A percentile compares a stretch with the other conserved stretches of the same genome.
Evolutionary conservation across 2,888 invertebrate species (phyloP).

Genomic region (Meloe dianella): DNA sequence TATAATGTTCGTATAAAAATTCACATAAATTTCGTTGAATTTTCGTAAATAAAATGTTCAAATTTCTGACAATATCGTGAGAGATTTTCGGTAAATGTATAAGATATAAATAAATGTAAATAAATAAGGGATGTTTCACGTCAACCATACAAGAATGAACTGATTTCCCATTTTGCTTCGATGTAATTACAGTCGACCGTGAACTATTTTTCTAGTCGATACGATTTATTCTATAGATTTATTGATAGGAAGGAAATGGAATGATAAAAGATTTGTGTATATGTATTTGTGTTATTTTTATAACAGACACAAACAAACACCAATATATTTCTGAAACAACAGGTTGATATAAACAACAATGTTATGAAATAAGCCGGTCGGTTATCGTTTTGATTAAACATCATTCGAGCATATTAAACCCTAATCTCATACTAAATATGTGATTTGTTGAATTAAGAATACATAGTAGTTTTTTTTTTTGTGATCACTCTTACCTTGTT

Average conservation of each 20-base stretch:
- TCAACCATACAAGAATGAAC: neutral
- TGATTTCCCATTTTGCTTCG: conserved; percentile 4
- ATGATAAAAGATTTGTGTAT: conserved; percentile 15
- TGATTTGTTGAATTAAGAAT: conserved; percentile 9
- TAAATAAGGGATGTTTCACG: neutral
- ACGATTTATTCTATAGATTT: conserved; percentile 32
- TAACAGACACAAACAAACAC: neutral
- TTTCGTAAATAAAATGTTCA: no score
- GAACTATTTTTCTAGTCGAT: conserved; percentile 33
- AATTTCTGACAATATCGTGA: no score
- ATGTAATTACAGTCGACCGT: conserved; percentile 22
- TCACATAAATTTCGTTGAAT: neutral
- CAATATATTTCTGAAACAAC: conserved; percentile 19
- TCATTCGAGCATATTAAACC: no score
- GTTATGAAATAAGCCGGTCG: neutral
- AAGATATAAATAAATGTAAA: no score
- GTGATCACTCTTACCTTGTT: conserved; percentile 29
- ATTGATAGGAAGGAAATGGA: conserved; percentile 23
- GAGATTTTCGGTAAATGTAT: no score
- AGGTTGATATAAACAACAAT: conserved; percentile 25
- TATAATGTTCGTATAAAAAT: neutral
- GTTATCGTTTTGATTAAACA: neutral
- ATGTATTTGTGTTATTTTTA: conserved; percentile 8
- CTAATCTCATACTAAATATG: no score
- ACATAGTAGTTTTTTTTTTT: neutral